Evolutionary conservation across 1,140 invertebrate species (phyloP).

Genomic region (Diachasmimorpha longicaudata): DNA sequence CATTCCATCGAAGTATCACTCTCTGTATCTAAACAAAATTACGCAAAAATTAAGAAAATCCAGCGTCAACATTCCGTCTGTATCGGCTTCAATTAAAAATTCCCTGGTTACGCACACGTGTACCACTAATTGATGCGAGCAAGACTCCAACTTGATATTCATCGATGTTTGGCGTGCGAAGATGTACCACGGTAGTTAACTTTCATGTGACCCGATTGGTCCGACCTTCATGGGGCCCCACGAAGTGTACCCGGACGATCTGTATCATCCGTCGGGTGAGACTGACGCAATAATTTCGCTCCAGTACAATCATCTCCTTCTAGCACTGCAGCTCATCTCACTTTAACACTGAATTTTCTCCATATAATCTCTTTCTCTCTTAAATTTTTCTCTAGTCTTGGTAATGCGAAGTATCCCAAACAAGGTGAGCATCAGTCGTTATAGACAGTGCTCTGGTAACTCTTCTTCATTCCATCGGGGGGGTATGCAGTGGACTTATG

Average conservation of each 20-base stretch:
- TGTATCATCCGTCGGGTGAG: slow-evolving; percentile 36
- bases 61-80: too few relatives aligned
- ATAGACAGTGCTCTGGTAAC: neutral
- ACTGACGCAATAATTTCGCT: neutral
- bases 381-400: neutral
- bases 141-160: neutral
- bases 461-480: neutral
- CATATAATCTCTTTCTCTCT: slow-evolving; percentile 1
- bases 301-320: neutral
- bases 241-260: slow-evolving; percentile 38
- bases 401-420: neutral
- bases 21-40: too few relatives aligned
- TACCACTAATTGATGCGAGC: neutral
- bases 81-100: neutral
- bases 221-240: slow-evolving; percentile 41
- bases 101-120: neutral
- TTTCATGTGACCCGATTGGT: slow-evolving; percentile 45
- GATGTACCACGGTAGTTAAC: slow-evolving; percentile 29
- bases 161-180: neutral
- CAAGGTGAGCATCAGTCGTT: slow-evolving; percentile 10
- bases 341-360: neutral
- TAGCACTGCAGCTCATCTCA: neutral
- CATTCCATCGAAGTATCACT: too few relatives aligned
- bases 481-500: neutral
- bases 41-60: too few relatives aligned